Base-by-base conservation (phyloP, 2,797 vertebrate genomes). In the Petrocephalus schoutedeni region DNA sequence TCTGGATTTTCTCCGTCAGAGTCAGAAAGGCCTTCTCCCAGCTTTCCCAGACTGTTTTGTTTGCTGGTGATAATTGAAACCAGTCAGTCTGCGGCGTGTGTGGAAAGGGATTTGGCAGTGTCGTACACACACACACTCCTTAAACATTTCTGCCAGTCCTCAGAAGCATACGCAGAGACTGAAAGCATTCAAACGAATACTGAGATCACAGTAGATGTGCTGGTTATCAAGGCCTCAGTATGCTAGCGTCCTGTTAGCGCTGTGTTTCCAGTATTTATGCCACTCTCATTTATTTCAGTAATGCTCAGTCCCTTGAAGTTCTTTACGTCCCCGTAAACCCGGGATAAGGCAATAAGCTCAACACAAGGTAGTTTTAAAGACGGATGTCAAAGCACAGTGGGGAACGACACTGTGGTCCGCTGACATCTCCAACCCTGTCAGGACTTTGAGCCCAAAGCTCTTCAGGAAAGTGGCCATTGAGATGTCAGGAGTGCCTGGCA, bases 31-130 rank as follows among this genome's bases (percentile, higher is more conserved):
- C 41, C 21, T 16, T 88, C 58, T 85, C 45, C 87, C 32, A 59
- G 59, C 49, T 57, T 88, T 88, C 87, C 87, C 82, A 85, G 87
- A 88, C 87, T 71, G 59, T 88, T 85, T 84, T 32, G 82, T 88
- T 88, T 88, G 87, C 87, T 88, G 82, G 82, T 19, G 82, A 88
- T 88, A 88, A 88, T 88, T 88, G 87, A 88, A 88, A 67, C 82
- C 87, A 88, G 87, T 88, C 87, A 54, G 82, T 88, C 82, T 85
- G 87, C 32, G 80, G 59, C 53, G 28, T 74, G 82, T 85, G 82
- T 85, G 87, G 59, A 57, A 88, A 88, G 21, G 49, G 53, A 49
- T 14, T 23, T 56, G 10, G 49, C 61, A 19, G 1, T n/a, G 57
- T 53, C 58, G 53, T 14, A 67, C 57, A 88, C n/a, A 83, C 57